These are phyloP conservation scores for Epinotia brunnichana DNA, from an alignment of 2,888 invertebrate species.

Conservation along the genomic window DNA sequence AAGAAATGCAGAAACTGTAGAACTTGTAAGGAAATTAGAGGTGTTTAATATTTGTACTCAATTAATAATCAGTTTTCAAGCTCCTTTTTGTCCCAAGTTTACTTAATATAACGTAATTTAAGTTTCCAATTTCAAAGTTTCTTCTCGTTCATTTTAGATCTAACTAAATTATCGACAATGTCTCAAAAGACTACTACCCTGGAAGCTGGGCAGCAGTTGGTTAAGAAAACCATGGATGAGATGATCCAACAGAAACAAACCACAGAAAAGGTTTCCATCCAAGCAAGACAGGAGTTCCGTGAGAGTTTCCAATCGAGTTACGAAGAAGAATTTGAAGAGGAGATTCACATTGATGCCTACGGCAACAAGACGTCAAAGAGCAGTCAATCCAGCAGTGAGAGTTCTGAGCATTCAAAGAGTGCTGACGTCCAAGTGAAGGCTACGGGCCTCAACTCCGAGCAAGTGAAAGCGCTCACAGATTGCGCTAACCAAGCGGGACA, in stretches of 20 bases:
- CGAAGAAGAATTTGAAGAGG: constrained; percentile 80
- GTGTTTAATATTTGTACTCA: background rate
- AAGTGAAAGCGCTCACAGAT: constrained; percentile 78
- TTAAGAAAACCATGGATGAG: constrained; percentile 79
- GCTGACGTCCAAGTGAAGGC: constrained; percentile 81
- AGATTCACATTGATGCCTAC: constrained; percentile 75
- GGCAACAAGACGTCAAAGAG: constrained; percentile 78
- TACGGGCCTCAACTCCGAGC: constrained; percentile 74
- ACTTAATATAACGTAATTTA: background rate
- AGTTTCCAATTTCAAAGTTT: constrained; percentile 6
- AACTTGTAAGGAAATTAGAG: background rate
- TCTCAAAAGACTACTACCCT: constrained; percentile 68
- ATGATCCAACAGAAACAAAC: constrained; percentile 73
- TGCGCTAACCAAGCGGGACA: constrained; percentile 80
- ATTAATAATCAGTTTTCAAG: background rate
- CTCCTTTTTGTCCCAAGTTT: background rate
- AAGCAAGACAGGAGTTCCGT: constrained; percentile 80
- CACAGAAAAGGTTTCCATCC: constrained; percentile 73
- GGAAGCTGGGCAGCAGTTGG: constrained; percentile 76
- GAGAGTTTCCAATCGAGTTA: constrained; percentile 78
- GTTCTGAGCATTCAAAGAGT: constrained; percentile 78
- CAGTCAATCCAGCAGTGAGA: constrained; percentile 78
- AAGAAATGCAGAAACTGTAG: constrained; percentile 1
- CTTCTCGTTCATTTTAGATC: constrained; percentile 35
- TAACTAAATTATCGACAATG: constrained; percentile 58